Base-by-base conservation (phyloP, 2,113 vertebrate genomes). In the Rhabdornis inornatus region DNA sequence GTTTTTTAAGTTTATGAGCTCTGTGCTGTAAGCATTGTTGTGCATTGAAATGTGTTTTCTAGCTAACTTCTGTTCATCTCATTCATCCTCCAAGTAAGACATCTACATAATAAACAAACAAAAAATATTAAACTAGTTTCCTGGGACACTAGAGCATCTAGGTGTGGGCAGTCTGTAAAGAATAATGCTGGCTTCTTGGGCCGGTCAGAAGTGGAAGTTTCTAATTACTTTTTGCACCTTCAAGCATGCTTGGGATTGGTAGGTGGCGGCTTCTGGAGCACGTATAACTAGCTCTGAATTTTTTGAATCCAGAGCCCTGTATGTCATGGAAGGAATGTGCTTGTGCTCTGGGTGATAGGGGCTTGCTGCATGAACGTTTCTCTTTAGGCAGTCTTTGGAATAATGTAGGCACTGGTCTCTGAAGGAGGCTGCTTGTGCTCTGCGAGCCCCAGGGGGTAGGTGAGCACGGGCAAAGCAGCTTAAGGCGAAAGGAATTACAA, bases 361-460 rank as follows among this genome's bases (percentile, higher is more conserved):
- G 40, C 52, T 87, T 83, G 33, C 35, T 81, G 60, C 61, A 19
- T 33, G 72, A 92, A 27, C 44, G 0, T 93, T 90, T 94, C 83
- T 95, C 86, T 93, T 90, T 64, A 35, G 86, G 83, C 83, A 81
- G 64, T 40, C 83, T 86, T 64, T 75, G 80, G 64, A 90, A 83
- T 96, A 92, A 93, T 53, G 72, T 93, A 94, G 92, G 90, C 90
- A 33, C 30, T 87, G 90, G 88, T 83, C 79, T 95, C 91, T 86
- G 88, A 83, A 87, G 95, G 83, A 79, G 95, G 84, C 78, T 95
- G 90, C 91, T 86, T 95, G 84, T 91, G 59, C 70, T 85, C 69
- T 77, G 65, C 13, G 70, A 91, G 88, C 94, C 94, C 92, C 93
- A 90, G 92, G 95, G 90, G 93, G 93, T 93, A 95, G 86, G 93